Percentiles rank a stretch among this genome's conserved stretches.
phyloP scores from a whole-genome alignment of 2,113 vertebrate species.

The Mastomys natalensis region DNA sequence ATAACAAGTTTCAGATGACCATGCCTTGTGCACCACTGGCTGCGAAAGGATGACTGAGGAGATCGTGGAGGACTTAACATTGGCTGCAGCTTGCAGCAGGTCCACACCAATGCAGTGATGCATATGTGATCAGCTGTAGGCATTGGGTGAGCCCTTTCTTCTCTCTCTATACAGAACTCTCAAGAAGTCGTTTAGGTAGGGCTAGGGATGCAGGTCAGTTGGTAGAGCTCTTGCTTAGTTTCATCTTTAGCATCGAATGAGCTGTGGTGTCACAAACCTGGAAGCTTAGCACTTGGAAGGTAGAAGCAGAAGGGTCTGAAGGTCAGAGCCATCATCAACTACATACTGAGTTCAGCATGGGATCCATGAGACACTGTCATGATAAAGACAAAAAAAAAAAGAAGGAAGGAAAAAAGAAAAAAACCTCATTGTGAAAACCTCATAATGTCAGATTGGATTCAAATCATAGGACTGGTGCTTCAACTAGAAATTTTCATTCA shows the following conservation, averaged over 20 bases:
- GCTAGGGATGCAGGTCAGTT: not conserved
- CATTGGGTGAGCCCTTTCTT: not conserved
- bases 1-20: not conserved
- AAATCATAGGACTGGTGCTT: constrained; percentile 10
- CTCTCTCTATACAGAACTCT: not conserved
- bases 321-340: not conserved
- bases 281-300: not conserved
- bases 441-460: not conserved
- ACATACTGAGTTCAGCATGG: not conserved
- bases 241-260: not conserved
- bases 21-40: fast-evolving
- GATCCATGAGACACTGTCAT: not conserved
- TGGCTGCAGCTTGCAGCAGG: not conserved
- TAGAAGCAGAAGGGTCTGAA: not conserved
- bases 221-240: no score
- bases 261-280: not conserved
- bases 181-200: not conserved
- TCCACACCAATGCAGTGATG: not conserved
- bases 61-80: not conserved
- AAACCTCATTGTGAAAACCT: not conserved
- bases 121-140: not conserved
- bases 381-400: not conserved
- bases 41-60: not conserved
- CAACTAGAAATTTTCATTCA: not conserved
- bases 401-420: not conserved